Evolutionary conservation across 2,888 invertebrate species (phyloP).

Genomic region (Poecilobothrus nobilitatus): DNA sequence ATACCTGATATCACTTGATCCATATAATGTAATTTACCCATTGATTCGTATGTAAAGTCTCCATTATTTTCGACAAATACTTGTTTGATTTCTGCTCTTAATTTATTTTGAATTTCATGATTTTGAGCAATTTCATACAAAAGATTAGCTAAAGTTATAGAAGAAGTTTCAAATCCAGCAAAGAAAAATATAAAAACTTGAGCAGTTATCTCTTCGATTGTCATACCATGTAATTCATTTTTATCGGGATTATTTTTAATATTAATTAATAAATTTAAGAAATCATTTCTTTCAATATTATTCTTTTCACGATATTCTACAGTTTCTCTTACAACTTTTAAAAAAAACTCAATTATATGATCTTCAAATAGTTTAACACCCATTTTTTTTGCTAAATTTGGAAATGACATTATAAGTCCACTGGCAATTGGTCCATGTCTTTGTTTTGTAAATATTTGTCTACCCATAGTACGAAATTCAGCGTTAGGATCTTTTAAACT

Average conservation of each 20-base stretch:
- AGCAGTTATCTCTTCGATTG: slow-evolving; percentile 36
- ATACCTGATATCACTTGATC: slow-evolving; percentile 36
- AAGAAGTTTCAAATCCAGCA: slow-evolving; percentile 56
- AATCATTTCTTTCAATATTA: slow-evolving; percentile 47
- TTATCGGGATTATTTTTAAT: slow-evolving; percentile 42
- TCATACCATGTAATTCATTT: slow-evolving; percentile 20
- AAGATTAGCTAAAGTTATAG: slow-evolving; percentile 50
- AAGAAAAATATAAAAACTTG: slow-evolving; percentile 38
- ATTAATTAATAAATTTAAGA: slow-evolving; percentile 49
- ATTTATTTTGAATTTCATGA: slow-evolving; percentile 31
- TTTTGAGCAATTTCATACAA: slow-evolving; percentile 37
- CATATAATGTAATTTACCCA: slow-evolving; percentile 34
- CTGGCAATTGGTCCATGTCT: slow-evolving; percentile 27
- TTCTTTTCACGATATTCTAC: slow-evolving; percentile 46
- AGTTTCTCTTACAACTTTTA: slow-evolving; percentile 43
- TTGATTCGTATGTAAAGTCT: slow-evolving; percentile 32
- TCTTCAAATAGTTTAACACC: slow-evolving; percentile 29
- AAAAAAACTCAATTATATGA: slow-evolving; percentile 44
- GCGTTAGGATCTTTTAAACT: slow-evolving; percentile 40
- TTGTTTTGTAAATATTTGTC: slow-evolving; percentile 25
- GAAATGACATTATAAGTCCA: slow-evolving; percentile 30
- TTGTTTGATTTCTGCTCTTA: slow-evolving; percentile 29
- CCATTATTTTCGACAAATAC: slow-evolving; percentile 29
- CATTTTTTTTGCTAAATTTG: slow-evolving; percentile 30
- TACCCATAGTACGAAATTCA: slow-evolving; percentile 37